Evolutionary conservation across 1,140 invertebrate genomes (phyloP).

Genomic region (Macrobrachium rosenbergii): DNA sequence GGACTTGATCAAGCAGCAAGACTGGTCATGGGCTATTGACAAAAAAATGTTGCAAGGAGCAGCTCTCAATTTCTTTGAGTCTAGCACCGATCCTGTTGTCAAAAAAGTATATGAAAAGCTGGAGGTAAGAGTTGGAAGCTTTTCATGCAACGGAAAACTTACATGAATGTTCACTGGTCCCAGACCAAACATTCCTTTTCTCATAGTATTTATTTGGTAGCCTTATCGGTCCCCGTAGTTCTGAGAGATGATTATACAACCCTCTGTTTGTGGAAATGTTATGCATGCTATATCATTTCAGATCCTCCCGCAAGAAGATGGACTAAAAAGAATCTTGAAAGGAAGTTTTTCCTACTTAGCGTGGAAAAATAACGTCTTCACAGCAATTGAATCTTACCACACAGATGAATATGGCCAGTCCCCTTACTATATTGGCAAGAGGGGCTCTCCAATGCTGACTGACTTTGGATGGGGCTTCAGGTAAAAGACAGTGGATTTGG

Average conservation of each 20-base stretch:
- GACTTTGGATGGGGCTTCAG: slow-evolving; percentile 11
- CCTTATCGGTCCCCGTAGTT: too few relatives aligned
- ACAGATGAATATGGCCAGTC: background rate
- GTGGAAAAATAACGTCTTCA: background rate
- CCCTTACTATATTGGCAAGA: slow-evolving; percentile 1
- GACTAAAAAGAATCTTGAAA: background rate
- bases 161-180: too few relatives aligned
- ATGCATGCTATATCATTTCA: background rate
- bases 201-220: too few relatives aligned
- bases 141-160: background rate
- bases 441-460: background rate
- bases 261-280: too few relatives aligned
- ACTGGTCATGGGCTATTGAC: slow-evolving; percentile 15
- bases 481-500: background rate
- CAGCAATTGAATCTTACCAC: background rate
- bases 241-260: too few relatives aligned
- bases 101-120: background rate
- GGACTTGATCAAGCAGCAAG: background rate
- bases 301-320: background rate
- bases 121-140: background rate
- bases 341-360: background rate
- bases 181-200: too few relatives aligned
- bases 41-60: background rate
- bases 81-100: background rate
- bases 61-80: background rate